These are phyloP conservation scores for Apodemus sylvaticus DNA, from an alignment of 2,113 vertebrate species.

Conservation along the genomic window DNA sequence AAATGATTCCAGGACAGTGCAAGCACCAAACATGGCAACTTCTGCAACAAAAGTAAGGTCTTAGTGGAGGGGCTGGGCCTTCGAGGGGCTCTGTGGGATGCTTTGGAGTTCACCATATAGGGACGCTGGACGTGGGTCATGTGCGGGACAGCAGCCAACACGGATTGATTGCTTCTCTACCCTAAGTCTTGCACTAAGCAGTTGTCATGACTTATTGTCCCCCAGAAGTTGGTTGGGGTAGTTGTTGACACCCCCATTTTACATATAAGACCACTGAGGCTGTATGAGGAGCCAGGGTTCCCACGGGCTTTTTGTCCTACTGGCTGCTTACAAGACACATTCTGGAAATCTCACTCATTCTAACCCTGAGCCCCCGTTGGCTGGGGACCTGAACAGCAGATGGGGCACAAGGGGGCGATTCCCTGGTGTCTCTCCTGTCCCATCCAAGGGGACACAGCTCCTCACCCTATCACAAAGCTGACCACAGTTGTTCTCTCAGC, in stretches of 20 bases:
- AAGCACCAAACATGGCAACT: too few species aligned
- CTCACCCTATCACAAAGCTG: neutral
- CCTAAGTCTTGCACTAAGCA: neutral
- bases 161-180: fast-evolving
- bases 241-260: neutral
- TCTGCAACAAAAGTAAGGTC: neutral
- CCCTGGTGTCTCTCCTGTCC: neutral
- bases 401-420: neutral
- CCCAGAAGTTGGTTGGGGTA: neutral
- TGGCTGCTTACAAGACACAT: neutral
- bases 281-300: neutral
- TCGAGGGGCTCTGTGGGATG: neutral
- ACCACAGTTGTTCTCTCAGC: neutral
- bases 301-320: neutral
- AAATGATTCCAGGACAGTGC: neutral
- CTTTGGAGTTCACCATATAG: neutral
- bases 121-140: neutral
- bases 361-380: neutral
- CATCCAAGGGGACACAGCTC: neutral
- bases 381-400: neutral
- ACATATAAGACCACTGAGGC: neutral
- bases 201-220: neutral
- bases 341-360: neutral
- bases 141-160: neutral
- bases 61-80: neutral